Evolutionary conservation across 2,113 vertebrate species (phyloP).

Genomic region (Bubo scandiacus): DNA sequence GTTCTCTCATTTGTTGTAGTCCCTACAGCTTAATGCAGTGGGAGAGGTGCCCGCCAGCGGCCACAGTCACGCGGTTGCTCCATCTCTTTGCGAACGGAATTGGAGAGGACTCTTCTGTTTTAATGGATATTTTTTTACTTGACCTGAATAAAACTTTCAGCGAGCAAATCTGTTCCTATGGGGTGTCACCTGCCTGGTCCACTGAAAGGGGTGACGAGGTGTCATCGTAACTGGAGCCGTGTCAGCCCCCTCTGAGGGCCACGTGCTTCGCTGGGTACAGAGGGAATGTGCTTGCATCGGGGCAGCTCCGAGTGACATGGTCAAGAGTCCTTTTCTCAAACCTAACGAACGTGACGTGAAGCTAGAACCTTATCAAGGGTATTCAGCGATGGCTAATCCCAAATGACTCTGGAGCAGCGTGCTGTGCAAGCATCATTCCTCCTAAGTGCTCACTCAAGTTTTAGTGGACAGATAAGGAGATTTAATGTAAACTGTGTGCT

Average conservation of each 20-base stretch:
- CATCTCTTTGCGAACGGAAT: background rate
- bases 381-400: background rate
- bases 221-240: background rate
- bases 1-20: background rate
- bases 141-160: background rate
- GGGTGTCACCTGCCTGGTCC: no score
- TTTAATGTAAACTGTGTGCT: background rate
- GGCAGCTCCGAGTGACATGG: no score
- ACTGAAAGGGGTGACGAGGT: background rate
- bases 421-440: background rate
- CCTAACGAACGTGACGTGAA: accelerated
- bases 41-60: background rate
- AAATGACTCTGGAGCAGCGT: accelerated
- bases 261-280: accelerated
- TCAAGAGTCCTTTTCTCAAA: background rate
- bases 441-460: background rate
- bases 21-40: accelerated
- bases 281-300: background rate
- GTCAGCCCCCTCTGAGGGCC: background rate
- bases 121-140: background rate
- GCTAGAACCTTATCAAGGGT: background rate
- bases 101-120: background rate
- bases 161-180: background rate
- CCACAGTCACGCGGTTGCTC: background rate
- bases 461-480: background rate